Conservation (phyloP, 2,113 vertebrate species). For the Microtus richardsoni region DNA sequence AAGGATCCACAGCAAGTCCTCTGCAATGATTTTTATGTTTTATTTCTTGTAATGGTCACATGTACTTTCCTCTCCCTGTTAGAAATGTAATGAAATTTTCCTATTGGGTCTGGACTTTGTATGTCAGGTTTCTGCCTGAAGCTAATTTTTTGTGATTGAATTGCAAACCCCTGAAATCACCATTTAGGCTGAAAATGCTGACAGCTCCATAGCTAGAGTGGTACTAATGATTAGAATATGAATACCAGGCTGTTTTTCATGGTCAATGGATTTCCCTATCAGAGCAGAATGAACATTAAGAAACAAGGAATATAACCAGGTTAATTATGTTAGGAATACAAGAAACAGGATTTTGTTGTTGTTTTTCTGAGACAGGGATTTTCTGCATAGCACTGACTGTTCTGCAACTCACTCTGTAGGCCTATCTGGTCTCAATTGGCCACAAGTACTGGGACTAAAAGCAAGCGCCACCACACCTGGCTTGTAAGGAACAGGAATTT, state of each 20-base stretch:
- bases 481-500: constrained; percentile 3
- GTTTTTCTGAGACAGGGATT: background rate
- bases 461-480: background rate
- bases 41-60: constrained; percentile 53
- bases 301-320: constrained; percentile 68
- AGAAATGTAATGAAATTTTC: constrained; percentile 69
- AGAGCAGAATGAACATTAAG: constrained; percentile 59
- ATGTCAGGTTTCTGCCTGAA: constrained; percentile 70
- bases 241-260: constrained; percentile 27
- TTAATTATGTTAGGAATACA: constrained; percentile 64
- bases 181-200: constrained; percentile 69
- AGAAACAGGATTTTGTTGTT: constrained; percentile 2
- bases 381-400: background rate
- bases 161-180: constrained; percentile 67
- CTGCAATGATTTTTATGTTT: constrained; percentile 63
- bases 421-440: no score
- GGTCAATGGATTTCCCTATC: constrained; percentile 59
- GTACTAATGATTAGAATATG: constrained; percentile 60
- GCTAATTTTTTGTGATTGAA: constrained; percentile 59
- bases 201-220: constrained; percentile 56
- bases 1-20: constrained; percentile 39
- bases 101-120: constrained; percentile 62
- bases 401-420: background rate
- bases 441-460: background rate
- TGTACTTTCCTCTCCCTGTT: constrained; percentile 54